Conservation (phyloP, 2,797 vertebrate genomes). For the Notamacropus eugenii region DNA sequence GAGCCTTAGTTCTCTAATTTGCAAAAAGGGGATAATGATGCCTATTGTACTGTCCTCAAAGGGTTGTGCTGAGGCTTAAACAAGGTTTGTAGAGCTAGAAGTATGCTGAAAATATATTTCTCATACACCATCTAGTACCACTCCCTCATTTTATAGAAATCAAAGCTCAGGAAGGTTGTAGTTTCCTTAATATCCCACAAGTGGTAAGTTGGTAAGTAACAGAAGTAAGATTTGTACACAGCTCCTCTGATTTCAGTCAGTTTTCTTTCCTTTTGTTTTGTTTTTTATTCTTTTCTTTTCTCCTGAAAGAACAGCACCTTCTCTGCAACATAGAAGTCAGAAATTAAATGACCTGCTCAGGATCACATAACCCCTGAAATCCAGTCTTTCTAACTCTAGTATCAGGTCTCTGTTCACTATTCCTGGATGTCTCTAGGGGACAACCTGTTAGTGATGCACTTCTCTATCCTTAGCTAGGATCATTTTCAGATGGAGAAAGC, state of each 20-base stretch:
- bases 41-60: neutral
- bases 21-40: neutral
- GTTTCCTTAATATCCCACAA: no score
- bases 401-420: neutral
- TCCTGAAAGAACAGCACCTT: neutral
- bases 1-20: conserved; percentile 2
- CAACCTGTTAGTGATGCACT: neutral
- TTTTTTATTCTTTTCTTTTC: no score
- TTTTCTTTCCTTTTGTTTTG: no score
- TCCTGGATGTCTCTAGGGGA: neutral
- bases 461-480: neutral
- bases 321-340: neutral
- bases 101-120: no score
- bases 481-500: neutral
- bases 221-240: no score
- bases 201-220: no score
- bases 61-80: neutral
- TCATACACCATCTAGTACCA: no score
- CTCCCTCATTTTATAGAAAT: no score
- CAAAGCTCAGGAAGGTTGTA: neutral
- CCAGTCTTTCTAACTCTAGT: neutral
- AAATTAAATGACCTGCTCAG: neutral
- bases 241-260: no score
- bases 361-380: neutral
- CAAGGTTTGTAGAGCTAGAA: neutral